These are phyloP conservation scores for Ctena decussata DNA, from an alignment of 2,888 invertebrate genomes.

Conservation along the genomic window DNA sequence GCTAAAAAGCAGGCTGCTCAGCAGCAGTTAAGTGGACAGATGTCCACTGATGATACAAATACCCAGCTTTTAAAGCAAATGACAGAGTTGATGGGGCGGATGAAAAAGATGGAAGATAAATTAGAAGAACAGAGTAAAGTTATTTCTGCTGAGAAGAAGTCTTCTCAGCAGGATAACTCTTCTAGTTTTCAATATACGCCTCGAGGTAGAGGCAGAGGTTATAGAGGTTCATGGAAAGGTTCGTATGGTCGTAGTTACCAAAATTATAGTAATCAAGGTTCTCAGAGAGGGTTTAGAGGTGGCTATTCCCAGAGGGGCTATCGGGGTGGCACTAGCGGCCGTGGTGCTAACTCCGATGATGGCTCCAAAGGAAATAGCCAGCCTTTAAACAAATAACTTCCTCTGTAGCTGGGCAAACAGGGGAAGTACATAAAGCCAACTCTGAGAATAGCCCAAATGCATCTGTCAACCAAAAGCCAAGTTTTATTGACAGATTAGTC, in stretches of 20 bases:
- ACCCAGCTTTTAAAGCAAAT: not conserved
- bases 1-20: not conserved
- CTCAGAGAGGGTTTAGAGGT: not conserved
- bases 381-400: constrained; percentile 7
- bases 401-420: constrained; percentile 15
- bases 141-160: not conserved
- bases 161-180: not conserved
- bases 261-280: not conserved
- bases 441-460: not conserved
- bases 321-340: not conserved
- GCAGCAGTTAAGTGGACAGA: not conserved
- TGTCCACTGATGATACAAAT: not conserved
- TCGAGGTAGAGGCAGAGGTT: not conserved
- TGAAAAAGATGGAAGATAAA: not conserved
- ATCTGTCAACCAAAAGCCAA: not conserved
- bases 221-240: not conserved
- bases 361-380: not conserved
- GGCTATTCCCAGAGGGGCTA: not conserved
- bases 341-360: not conserved
- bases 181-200: not conserved
- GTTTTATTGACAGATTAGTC: not conserved
- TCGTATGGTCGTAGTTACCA: not conserved
- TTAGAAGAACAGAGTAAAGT: not conserved
- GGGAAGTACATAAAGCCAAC: not conserved
- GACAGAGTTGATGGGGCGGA: not conserved